These are phyloP conservation scores for Hippopotamyrus pictus DNA, from an alignment of 2,797 vertebrate genomes.

Conservation along the genomic window DNA sequence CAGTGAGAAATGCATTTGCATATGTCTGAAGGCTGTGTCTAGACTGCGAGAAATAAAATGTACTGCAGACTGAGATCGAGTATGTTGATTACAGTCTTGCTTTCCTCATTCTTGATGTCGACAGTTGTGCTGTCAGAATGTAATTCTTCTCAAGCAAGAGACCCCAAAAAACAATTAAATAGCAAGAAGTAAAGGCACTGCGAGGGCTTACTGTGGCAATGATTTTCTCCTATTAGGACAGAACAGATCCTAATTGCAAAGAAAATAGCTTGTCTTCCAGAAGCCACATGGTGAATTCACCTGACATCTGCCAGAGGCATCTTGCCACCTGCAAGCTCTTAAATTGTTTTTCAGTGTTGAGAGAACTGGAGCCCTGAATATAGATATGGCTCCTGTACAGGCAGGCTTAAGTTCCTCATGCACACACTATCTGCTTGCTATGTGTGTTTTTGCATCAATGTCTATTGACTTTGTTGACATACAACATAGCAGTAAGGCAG, in stretches of 20 bases:
- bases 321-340: constrained; percentile 25
- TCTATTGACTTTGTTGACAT: neutral
- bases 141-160: neutral
- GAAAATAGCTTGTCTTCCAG: constrained; percentile 40
- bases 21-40: neutral
- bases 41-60: neutral
- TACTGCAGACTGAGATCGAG: neutral
- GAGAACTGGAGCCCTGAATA: constrained; percentile 9
- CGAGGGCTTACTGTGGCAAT: constrained; percentile 37
- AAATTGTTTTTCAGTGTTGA: constrained; percentile 30
- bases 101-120: neutral
- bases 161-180: neutral
- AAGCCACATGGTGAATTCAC: constrained; percentile 30
- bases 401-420: neutral
- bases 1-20: neutral
- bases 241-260: constrained; percentile 43
- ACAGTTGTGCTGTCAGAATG: neutral
- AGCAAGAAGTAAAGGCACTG: neutral
- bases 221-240: constrained; percentile 43
- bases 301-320: constrained; percentile 33
- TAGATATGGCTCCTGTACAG: neutral
- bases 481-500: neutral
- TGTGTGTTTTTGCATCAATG: neutral
- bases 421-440: neutral
- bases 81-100: neutral